These are phyloP conservation scores for Rhadina sibilatrix DNA, from an alignment of 2,113 vertebrate species.

Conservation along the genomic window DNA sequence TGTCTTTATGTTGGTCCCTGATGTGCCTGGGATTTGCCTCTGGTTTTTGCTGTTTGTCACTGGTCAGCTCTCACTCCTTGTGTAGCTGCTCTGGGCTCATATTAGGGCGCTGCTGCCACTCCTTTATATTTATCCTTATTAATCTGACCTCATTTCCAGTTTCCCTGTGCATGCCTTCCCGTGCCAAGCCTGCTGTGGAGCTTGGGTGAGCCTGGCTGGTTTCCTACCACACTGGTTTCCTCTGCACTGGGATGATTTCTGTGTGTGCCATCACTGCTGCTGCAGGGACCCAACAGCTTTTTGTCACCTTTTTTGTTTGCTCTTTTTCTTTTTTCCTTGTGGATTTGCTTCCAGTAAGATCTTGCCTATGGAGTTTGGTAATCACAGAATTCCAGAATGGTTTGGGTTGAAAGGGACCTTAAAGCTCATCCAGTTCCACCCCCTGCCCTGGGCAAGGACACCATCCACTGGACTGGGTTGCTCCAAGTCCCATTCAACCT, in stretches of 20 bases:
- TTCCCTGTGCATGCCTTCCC: not conserved
- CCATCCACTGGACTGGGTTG: too few relatives aligned
- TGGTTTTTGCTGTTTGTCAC: not conserved
- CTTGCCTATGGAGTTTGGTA: not conserved
- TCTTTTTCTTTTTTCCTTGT: not conserved
- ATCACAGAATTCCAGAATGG: not conserved
- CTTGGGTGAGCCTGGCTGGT: not conserved
- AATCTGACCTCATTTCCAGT: conserved; percentile 5
- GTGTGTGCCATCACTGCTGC: not conserved
- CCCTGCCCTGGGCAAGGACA: not conserved
- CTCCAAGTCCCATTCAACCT: fast-evolving
- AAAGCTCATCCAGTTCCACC: not conserved
- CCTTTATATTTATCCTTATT: not conserved
- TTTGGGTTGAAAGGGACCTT: not conserved
- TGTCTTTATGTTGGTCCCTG: fast-evolving
- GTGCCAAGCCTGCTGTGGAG: not conserved
- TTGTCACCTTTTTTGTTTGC: not conserved
- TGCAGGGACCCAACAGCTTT: not conserved
- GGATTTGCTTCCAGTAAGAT: not conserved
- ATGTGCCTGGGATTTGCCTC: not conserved
- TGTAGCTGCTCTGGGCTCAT: not conserved
- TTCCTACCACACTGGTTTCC: not conserved
- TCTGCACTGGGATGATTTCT: not conserved
- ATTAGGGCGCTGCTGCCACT: not conserved
- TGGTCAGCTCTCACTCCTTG: not conserved